phyloP scores from a whole-genome alignment of 1,140 invertebrate species.

The Leptinotarsa texana region DNA sequence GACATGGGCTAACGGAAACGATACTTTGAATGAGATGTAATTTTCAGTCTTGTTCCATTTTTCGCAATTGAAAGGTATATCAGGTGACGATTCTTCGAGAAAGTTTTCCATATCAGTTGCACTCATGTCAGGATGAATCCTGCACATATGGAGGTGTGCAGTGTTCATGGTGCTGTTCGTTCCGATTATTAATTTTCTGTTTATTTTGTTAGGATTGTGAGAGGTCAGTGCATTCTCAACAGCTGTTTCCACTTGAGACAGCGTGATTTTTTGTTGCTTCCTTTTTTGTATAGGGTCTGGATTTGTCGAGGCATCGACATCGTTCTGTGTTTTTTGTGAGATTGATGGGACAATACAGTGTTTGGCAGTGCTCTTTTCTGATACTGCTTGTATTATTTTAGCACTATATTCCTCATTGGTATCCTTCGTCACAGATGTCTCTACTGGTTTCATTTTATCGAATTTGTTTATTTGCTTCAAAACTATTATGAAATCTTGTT shows the following conservation, averaged over 20 bases:
- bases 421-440: background rate
- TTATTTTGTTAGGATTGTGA: background rate
- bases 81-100: background rate
- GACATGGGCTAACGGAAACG: slow-evolving; percentile 11
- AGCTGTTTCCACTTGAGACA: background rate
- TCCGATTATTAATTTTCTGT: background rate
- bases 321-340: background rate
- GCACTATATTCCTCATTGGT: background rate
- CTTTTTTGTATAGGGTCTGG: background rate
- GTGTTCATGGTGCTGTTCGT: background rate
- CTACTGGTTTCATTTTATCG: background rate
- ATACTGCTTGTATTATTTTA: background rate
- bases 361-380: background rate
- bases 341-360: background rate
- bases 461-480: background rate
- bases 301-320: background rate
- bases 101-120: background rate
- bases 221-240: background rate
- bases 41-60: slow-evolving; percentile 5
- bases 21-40: slow-evolving; percentile 11
- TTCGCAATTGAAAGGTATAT: slow-evolving; percentile 4
- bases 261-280: background rate
- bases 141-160: slow-evolving; percentile 4
- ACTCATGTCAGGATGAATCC: slow-evolving; percentile 11
- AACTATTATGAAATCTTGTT: background rate